phyloP scores from a whole-genome alignment of 2,113 vertebrate species.

The Megatriorchis doriae region DNA sequence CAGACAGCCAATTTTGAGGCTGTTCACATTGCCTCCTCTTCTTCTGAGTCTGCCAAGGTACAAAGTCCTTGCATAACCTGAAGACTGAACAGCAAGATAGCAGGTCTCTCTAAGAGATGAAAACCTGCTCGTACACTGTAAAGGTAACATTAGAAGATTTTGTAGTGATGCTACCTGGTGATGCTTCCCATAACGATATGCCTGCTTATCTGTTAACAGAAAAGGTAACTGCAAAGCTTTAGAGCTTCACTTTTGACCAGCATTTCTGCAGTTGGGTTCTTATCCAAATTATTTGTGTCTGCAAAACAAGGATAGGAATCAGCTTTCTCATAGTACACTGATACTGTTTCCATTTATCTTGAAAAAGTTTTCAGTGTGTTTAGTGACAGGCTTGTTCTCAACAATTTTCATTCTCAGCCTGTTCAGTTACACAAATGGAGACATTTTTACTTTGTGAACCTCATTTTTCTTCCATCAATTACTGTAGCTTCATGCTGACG shows the following conservation, averaged over 20 bases:
- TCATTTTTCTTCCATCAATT: neutral
- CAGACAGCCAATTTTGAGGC: conserved; percentile 50
- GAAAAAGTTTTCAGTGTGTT: neutral
- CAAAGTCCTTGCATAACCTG: conserved; percentile 50
- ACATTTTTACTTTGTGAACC: neutral
- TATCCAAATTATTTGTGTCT: neutral
- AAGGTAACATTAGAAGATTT: neutral
- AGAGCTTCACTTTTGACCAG: neutral
- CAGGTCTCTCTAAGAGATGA: neutral
- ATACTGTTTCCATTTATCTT: neutral
- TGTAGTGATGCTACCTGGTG: neutral
- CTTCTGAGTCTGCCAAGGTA: conserved; percentile 35
- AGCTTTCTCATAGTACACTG: neutral
- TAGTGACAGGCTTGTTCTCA: neutral
- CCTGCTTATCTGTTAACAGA: neutral
- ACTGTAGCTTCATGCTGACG: neutral
- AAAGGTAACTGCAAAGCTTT: neutral
- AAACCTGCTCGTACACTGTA: neutral
- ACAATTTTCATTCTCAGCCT: neutral
- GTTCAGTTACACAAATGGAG: neutral
- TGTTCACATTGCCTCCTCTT: conserved; percentile 12
- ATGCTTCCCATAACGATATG: neutral
- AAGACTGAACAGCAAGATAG: neutral
- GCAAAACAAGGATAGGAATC: neutral
- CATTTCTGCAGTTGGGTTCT: neutral